Conservation (phyloP, 2,113 vertebrate species). For the Hippoglossus stenolepis region DNA sequence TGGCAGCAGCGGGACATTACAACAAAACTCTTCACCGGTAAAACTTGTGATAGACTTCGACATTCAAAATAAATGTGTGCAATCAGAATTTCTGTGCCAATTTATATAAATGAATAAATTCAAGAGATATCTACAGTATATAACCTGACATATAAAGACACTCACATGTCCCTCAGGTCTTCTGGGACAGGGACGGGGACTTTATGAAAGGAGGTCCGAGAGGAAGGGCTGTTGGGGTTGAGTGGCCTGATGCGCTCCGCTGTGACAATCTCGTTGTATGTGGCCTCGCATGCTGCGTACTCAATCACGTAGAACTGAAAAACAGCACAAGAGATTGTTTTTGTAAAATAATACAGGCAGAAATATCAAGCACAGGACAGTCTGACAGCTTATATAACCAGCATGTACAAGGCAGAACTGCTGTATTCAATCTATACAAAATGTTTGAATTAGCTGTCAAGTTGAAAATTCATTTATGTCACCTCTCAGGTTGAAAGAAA, state of each 20-base stretch:
- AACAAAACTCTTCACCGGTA: not conserved
- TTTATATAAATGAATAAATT: not conserved
- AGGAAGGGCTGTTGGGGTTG: slow-evolving; percentile 90
- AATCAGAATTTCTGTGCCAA: too few species aligned
- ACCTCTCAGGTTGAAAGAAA: not conserved
- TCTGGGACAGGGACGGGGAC: slow-evolving; percentile 88
- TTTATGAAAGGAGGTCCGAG: slow-evolving; percentile 89
- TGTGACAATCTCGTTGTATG: slow-evolving; percentile 95
- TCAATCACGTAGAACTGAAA: slow-evolving; percentile 94
- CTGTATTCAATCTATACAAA: not conserved
- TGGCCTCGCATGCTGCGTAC: slow-evolving; percentile 91
- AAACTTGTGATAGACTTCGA: too few species aligned
- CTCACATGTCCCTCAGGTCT: slow-evolving; percentile 92
- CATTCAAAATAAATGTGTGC: too few species aligned
- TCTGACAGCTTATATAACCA: not conserved
- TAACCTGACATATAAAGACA: slow-evolving; percentile 7
- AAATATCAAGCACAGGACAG: not conserved
- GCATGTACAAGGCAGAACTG: not conserved
- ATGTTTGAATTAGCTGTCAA: not conserved
- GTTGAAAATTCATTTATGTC: not conserved
- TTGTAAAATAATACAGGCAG: slow-evolving; percentile 4
- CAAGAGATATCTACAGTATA: not conserved
- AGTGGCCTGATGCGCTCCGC: slow-evolving; percentile 90
- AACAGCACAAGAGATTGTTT: slow-evolving; percentile 1
- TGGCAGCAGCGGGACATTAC: not conserved